Evolutionary conservation across 2,797 vertebrate genomes (phyloP).

Genomic region (Enteromius unitaeniatus): DNA sequence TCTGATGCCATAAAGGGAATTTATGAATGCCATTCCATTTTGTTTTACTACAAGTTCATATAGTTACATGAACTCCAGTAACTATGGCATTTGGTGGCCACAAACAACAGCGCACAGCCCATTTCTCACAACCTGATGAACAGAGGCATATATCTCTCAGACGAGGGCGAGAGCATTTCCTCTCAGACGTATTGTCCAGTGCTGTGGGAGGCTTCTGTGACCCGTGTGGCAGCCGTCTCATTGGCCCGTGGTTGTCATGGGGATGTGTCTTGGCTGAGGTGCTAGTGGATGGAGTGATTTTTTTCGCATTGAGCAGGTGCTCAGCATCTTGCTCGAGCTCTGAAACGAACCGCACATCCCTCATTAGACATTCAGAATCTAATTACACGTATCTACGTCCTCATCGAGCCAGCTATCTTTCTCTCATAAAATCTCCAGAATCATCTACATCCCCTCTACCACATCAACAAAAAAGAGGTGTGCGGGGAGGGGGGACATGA

Average conservation of each 20-base stretch:
- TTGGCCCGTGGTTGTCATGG: conserved; percentile 71
- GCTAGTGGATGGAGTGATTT: conserved; percentile 41
- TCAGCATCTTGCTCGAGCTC: conserved; percentile 32
- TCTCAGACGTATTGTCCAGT: conserved; percentile 45
- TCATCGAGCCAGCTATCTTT: conserved; percentile 52
- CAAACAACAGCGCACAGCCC: not conserved
- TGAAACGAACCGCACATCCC: conserved; percentile 4
- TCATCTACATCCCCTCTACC: conserved; percentile 54
- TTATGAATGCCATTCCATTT: not conserved
- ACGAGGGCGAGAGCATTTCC: not conserved
- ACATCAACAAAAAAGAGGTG: conserved; percentile 55
- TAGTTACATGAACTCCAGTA: not conserved
- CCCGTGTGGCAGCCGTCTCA: conserved; percentile 63
- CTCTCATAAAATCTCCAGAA: conserved; percentile 58
- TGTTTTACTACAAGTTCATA: not conserved
- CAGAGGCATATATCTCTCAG: not conserved
- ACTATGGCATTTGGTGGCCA: not conserved
- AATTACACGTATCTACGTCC: conserved; percentile 49
- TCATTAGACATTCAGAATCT: conserved; percentile 52
- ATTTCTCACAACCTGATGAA: conserved; percentile 16
- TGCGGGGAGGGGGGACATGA: conserved; percentile 39
- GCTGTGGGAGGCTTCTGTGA: conserved; percentile 57
- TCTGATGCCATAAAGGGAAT: too few relatives aligned
- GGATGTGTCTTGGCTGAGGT: conserved; percentile 65
- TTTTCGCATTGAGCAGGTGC: conserved; percentile 47